Base-by-base conservation (phyloP, 2,113 vertebrate genomes). In the Eptesicus fuscus region DNA sequence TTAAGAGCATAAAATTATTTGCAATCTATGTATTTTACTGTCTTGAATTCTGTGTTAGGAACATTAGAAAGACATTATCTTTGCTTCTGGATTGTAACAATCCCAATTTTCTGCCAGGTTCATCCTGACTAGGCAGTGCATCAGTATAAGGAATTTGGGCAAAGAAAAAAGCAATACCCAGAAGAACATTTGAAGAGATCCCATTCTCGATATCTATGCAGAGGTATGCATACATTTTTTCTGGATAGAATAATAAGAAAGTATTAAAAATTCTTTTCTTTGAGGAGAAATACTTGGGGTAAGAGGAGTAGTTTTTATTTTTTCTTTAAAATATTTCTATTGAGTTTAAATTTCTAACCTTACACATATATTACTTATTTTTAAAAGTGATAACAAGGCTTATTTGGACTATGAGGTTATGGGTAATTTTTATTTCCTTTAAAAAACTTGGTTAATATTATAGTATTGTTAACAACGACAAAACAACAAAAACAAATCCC, bases 341-440 rank as follows among this genome's bases (percentile, higher is more conserved):
- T 77, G 49, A 65, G 25, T 61, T 93, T 87, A 63, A 83, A 71
- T 84, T 94, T 92, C 71, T 88, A 70, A 49, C 74, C 56, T 42
- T 91, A 76, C 47, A 73, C 4, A 77, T 25, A 77, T 28, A 61
- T 49, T 49, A 70, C 28, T 78, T 23, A n/a, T 59, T 76, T 90
- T 85, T 78, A 13, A 44, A 94, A 94, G 40, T 42, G 3, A 25
- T 37, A 47, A 70, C 18, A 70, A 53, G 25, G 17, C 20, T 83
- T 56, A 89, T 59, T 69, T 74, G 56, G 25, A 82, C n/a, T 37
- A 11, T 61, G 40, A 18, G 4, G 20, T 88, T 88, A 88, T 42
- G 67, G 40, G 56, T 71, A 16, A 56, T 86, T 59, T 83, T 89
- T 53, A 93, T 88, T 88, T 80, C n/a, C n/a, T 71, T 59, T 67